These are phyloP conservation scores for Triops longicaudatus DNA, from an alignment of 1,140 invertebrate species.

Conservation along the genomic window DNA sequence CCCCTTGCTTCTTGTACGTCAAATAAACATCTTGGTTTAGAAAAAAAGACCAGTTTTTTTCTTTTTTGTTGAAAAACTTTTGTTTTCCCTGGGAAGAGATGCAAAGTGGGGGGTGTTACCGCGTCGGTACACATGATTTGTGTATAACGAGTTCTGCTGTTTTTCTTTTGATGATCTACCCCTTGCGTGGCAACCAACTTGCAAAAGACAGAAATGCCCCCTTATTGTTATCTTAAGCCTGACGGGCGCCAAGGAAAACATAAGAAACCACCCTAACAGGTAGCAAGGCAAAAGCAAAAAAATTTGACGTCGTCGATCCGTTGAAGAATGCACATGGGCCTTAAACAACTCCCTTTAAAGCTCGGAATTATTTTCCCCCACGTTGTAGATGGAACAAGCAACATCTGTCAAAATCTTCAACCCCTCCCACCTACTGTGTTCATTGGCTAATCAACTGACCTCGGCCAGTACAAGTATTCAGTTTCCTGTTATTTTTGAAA, in stretches of 20 bases:
- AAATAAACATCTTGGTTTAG: slow-evolving; percentile 15
- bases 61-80: neutral
- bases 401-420: neutral
- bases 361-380: neutral
- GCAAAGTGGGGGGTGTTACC: slow-evolving; percentile 4
- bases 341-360: slow-evolving; percentile 1
- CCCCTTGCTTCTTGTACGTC: slow-evolving; percentile 14
- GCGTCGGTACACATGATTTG: neutral
- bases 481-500: neutral
- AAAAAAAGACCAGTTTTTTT: neutral
- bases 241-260: neutral
- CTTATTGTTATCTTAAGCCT: neutral
- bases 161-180: neutral
- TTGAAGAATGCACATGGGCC: slow-evolving; percentile 14
- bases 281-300: neutral
- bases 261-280: neutral
- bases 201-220: neutral
- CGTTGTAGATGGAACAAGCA: neutral
- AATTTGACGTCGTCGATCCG: neutral
- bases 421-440: neutral
- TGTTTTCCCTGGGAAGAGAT: neutral
- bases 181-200: neutral
- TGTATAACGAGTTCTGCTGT: neutral
- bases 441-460: slow-evolving; percentile 2
- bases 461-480: neutral